Conservation (phyloP, 2,888 invertebrate genomes). For the Melipona bicolor region DNA sequence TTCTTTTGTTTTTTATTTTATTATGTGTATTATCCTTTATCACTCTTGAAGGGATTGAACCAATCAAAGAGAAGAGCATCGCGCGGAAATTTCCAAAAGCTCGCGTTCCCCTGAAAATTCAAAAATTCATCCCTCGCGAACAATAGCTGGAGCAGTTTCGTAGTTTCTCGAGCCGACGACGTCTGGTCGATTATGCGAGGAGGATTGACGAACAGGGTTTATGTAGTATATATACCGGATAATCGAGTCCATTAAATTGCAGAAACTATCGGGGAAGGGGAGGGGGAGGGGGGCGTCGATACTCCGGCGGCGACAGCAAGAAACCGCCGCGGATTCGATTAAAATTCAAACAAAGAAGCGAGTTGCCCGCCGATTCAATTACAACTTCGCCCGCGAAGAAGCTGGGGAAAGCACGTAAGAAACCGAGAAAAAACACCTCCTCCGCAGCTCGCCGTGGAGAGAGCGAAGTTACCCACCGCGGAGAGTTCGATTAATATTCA, state of each 20-base stretch:
- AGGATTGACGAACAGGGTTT: not conserved
- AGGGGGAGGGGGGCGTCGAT: not conserved
- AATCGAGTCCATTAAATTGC: conserved; percentile 28
- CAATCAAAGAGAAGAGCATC: too few relatives aligned
- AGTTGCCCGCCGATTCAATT: conserved; percentile 33
- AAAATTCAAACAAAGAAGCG: conserved; percentile 45
- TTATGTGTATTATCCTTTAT: too few relatives aligned
- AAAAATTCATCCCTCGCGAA: too few relatives aligned
- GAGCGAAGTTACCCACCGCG: not conserved
- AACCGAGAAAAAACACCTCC: conserved; percentile 12
- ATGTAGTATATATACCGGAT: conserved; percentile 2
- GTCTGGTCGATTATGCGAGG: conserved; percentile 43
- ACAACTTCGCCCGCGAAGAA: conserved; percentile 42
- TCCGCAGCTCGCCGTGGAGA: not conserved
- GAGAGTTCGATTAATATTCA: conserved; percentile 23
- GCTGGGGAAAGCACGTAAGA: conserved; percentile 23
- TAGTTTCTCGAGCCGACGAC: conserved; percentile 11
- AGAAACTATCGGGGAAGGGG: conserved; percentile 1
- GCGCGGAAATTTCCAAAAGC: too few relatives aligned
- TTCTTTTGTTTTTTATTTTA: too few relatives aligned
- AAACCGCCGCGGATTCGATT: conserved; percentile 32
- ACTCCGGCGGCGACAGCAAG: not conserved
- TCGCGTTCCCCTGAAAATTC: too few relatives aligned
- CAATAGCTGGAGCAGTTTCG: too few relatives aligned
- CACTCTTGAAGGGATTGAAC: too few relatives aligned